Evolutionary conservation across 2,797 vertebrate species (phyloP).

Genomic region (Poliocrania exsul): DNA sequence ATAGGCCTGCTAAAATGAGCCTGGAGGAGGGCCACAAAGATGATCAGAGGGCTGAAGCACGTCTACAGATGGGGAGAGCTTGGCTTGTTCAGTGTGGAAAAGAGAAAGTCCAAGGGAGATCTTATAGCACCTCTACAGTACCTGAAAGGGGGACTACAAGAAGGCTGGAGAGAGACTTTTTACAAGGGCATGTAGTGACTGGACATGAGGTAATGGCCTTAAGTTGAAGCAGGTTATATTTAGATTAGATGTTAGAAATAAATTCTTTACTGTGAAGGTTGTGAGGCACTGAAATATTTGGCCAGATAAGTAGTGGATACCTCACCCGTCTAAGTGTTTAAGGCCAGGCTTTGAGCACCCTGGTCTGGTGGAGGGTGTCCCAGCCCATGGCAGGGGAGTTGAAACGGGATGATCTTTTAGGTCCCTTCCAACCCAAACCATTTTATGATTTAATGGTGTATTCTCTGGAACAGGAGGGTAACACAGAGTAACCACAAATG

Average conservation of each 20-base stretch:
- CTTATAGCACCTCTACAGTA: neutral
- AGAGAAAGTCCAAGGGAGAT: neutral
- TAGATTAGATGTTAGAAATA: neutral
- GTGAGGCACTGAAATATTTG: neutral
- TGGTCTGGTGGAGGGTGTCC: neutral
- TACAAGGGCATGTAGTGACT: neutral
- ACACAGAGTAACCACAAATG: rapidly evolving
- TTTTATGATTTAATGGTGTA: neutral
- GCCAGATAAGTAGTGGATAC: neutral
- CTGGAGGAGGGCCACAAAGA: neutral
- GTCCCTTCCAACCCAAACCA: neutral
- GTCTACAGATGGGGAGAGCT: neutral
- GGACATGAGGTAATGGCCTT: neutral
- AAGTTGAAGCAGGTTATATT: neutral
- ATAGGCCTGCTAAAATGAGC: neutral
- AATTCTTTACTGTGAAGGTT: neutral
- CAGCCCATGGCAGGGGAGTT: rapidly evolving
- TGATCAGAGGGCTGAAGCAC: neutral
- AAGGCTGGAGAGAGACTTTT: neutral
- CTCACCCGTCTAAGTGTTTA: neutral
- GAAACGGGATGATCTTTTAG: neutral
- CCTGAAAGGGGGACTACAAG: neutral
- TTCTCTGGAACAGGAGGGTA: neutral
- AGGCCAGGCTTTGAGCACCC: neutral
- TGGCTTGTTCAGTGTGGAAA: neutral